These are phyloP conservation scores for Sitta carolinensis DNA, from an alignment of 2,797 vertebrate genomes.

Conservation along the genomic window DNA sequence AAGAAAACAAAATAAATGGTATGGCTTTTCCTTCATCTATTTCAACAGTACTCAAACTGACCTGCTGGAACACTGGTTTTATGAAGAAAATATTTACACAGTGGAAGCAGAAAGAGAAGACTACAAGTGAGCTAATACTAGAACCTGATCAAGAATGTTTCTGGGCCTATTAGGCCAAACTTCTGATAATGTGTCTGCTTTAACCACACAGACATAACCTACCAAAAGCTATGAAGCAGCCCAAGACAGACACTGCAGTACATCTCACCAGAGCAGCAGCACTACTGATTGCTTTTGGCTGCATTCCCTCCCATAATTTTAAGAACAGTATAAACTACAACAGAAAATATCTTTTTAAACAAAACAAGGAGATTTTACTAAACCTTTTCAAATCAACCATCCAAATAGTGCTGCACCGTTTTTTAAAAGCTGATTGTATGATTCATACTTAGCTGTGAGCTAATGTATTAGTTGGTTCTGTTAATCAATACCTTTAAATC, in stretches of 20 bases:
- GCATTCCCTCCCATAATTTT: neutral
- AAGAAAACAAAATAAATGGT: neutral
- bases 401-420: neutral
- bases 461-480: neutral
- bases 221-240: neutral
- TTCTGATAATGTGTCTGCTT: neutral
- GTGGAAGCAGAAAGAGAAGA: neutral
- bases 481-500: neutral
- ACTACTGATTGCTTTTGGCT: neutral
- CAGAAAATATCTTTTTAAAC: neutral
- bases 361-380: neutral
- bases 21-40: neutral
- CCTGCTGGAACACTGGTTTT: neutral
- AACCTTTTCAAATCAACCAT: neutral
- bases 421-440: neutral
- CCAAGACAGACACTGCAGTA: neutral
- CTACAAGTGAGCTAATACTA: neutral
- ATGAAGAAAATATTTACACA: neutral
- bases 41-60: neutral
- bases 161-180: neutral
- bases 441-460: neutral
- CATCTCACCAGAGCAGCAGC: neutral
- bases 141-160: neutral
- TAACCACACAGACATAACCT: neutral
- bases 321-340: neutral